Percentiles rank a stretch among this genome's conserved stretches.
These are phyloP conservation scores for Homarus gammarus DNA, from an alignment of 2,888 invertebrate species.

Conservation along the genomic window DNA sequence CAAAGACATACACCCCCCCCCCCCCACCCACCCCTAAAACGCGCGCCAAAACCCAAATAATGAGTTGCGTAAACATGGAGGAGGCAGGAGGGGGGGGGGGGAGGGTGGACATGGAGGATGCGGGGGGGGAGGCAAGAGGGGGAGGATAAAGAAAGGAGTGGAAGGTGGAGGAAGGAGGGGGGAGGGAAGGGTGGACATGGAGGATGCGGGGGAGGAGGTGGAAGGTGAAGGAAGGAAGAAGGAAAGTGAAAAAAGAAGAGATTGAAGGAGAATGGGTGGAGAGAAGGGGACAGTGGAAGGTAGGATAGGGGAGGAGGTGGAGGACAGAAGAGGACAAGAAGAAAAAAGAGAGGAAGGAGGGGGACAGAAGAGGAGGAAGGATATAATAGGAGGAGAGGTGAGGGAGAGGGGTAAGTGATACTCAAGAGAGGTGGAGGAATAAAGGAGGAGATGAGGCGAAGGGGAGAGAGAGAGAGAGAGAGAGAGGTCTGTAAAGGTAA, in stretches of 20 bases:
- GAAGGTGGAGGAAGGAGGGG: too few species aligned
- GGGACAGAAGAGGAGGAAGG: too few species aligned
- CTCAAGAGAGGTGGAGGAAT: too few species aligned
- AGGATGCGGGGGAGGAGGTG: not conserved
- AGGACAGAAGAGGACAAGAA: not conserved
- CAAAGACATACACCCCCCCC: not conserved
- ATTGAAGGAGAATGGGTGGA: not conserved
- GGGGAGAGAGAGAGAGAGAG: not conserved
- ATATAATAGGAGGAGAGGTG: not conserved
- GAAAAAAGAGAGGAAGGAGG: too few species aligned
- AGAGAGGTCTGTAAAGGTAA: not conserved
- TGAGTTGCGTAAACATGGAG: not conserved
- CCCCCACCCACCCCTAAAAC: not conserved
- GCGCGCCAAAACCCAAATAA: not conserved
- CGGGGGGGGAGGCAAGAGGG: too few species aligned
- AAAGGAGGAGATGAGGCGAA: not conserved
- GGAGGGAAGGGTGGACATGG: not conserved
- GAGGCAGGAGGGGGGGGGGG: too few species aligned
- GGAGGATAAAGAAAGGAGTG: too few species aligned
- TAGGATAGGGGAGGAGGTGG: not conserved
- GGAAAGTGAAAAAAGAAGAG: slow-evolving; percentile 17
- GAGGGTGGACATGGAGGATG: not conserved
- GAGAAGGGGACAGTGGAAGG: not conserved
- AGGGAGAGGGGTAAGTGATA: too few species aligned
- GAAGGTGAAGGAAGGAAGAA: too few species aligned